These are phyloP conservation scores for Cerastis rubricosa DNA, from an alignment of 2,888 invertebrate genomes.

Conservation along the genomic window DNA sequence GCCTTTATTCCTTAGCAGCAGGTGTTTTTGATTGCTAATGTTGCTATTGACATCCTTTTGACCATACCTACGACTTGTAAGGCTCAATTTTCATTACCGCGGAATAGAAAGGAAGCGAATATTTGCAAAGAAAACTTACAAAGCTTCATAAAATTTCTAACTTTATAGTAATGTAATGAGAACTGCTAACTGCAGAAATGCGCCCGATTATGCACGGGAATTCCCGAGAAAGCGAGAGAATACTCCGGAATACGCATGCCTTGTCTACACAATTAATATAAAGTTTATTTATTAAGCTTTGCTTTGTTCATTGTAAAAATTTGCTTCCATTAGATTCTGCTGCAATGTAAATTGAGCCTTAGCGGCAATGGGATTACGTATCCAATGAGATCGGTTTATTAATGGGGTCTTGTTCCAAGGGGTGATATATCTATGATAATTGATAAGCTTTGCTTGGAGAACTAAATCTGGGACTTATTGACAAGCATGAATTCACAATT, in stretches of 20 bases:
- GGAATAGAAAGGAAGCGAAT: background rate
- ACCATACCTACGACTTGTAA: too few species aligned
- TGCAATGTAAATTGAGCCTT: background rate
- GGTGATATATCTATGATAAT: background rate
- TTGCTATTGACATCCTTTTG: background rate
- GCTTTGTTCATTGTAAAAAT: background rate
- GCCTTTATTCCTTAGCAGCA: background rate
- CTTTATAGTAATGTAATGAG: background rate
- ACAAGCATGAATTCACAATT: background rate
- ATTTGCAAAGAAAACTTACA: background rate
- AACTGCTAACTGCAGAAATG: background rate
- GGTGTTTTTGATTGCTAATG: background rate
- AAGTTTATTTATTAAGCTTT: too few species aligned
- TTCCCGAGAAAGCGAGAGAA: background rate
- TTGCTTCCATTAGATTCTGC: background rate
- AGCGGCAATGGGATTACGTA: background rate
- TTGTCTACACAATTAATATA: background rate
- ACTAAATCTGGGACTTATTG: background rate
- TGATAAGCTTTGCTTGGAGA: slow-evolving; percentile 11
- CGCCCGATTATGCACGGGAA: background rate
- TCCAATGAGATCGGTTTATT: slow-evolving; percentile 36
- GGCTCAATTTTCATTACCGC: background rate
- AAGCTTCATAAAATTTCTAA: background rate
- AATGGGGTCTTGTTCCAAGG: background rate
- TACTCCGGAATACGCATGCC: background rate